These are phyloP conservation scores for Syrrhaptes paradoxus DNA, from an alignment of 2,113 vertebrate species.

Conservation along the genomic window DNA sequence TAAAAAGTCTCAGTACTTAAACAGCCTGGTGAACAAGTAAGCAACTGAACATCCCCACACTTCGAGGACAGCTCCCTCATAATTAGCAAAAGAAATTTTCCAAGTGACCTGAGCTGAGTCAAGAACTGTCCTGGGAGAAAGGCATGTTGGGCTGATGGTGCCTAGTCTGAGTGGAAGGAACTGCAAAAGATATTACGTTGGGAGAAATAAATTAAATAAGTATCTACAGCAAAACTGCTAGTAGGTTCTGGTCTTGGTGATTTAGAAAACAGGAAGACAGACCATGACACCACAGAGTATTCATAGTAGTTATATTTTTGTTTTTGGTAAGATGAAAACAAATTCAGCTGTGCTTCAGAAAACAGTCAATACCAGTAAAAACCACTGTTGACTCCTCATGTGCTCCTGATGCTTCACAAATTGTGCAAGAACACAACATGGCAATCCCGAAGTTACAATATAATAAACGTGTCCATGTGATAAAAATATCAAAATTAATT, in stretches of 20 bases:
- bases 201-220: neutral
- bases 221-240: neutral
- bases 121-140: neutral
- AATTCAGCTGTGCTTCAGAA: neutral
- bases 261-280: neutral
- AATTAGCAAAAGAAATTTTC: neutral
- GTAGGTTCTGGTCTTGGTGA: neutral
- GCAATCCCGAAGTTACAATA: neutral
- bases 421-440: neutral
- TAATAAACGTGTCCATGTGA: neutral
- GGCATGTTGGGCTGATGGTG: neutral
- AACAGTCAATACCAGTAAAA: neutral
- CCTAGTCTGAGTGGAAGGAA: neutral
- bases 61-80: neutral
- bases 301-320: neutral
- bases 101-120: neutral
- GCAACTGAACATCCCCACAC: neutral
- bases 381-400: neutral
- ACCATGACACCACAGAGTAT: neutral
- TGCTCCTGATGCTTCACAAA: neutral
- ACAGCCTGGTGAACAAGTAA: neutral
- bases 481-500: neutral
- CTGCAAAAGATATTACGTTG: accelerated
- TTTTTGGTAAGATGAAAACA: neutral
- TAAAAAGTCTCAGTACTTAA: neutral